Base-by-base conservation (phyloP, 2,113 vertebrate genomes). In the Phaetusa simplex region DNA sequence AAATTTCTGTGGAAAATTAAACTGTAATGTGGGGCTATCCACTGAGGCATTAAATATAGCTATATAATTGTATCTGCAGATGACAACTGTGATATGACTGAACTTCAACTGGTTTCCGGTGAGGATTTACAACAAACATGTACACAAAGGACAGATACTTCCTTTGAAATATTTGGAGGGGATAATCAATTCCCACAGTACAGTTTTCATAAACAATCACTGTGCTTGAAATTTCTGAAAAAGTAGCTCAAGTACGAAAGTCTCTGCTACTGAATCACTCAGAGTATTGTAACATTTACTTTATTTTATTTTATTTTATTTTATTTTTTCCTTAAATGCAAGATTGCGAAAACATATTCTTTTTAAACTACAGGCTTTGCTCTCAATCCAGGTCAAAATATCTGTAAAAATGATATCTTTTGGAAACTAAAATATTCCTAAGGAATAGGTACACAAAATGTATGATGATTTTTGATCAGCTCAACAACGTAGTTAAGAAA, bases 1-100 rank as follows among this genome's bases (percentile, higher is more conserved):
- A 97, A 85, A 96, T 97, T 98, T 97, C 93, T 95, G 88, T 94
- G 72, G 80, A 96, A 98, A 98, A 98, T 97, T 97, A 97, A 97
- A 96, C 91, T 94, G 95, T 94, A 95, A 90, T 85, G 58, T 79
- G 88, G 8, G 71, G 73, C 45, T 97, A 94, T 90, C 78, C 94
- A 95, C 69, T 93, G 95, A 96, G 90, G 97, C 95, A 88, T 97
- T 97, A 98, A 98, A 96, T 95, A 90, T 86, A 90, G 87, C 91
- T 97, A 61, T 72, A 76, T 97, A 96, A 97, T 97, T 95, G 56
- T 93, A 91, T 95, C 95, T 96, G 82, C 58, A 91, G 96, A 96
- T 70, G 62, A 91, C 82, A 69, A 81, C 6, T 18, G 49, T 12
- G 67, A 95, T 70, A 58, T 12, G 74, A 49, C 91, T 82, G 91